Base-by-base conservation (phyloP, 2,888 invertebrate genomes). In the Dorcus hopei region DNA sequence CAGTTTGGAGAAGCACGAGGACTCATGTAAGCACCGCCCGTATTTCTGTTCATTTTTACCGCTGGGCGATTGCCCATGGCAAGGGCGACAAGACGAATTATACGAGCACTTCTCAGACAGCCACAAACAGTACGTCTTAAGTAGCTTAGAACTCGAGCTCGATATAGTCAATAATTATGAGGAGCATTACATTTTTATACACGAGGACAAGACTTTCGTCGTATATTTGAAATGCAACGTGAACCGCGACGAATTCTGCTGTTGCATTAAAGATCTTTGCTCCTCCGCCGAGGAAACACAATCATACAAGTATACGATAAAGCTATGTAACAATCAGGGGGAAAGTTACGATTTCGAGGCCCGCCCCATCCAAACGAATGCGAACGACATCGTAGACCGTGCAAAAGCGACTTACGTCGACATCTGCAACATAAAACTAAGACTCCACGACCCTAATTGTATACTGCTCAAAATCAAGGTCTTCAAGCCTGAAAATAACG, bases 91-190 rank as follows among this genome's bases (percentile, higher is more conserved):
- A 3, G 57, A 54, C 19, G 70, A 72, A 38, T 50, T 75, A 1
- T 58, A 68, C 43, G 65, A 68, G 6, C 77, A 77, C 66, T 74
- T 70, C 58, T 68, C 72, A 60, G 58, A 65, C 0, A 58, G 63
- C 38, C 77, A 77, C 63, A 65, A 67, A 2, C 57, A 62, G 5
- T 66, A 70, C 45, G 60, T 73, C n/a, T 53, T 75, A 48, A 66
- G 63, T 40, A 65, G 71, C 42, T 59, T 64, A 1, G 62, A 63
- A 39, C 72, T 76, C 58, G 75, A 76, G 64, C 47, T 77, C 8
- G 70, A 75, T 67, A 69, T 75, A 45, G 47, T 74, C 7, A 70
- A 70, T 53, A 68, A 62, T 16, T 71, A 74, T 52, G 69, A 68
- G 23, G 72, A 70, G 54, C 69, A 70, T 61, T 73, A 69, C 63